Conservation (phyloP, 2,888 invertebrate genomes). For the Oligia fasciuncula region DNA sequence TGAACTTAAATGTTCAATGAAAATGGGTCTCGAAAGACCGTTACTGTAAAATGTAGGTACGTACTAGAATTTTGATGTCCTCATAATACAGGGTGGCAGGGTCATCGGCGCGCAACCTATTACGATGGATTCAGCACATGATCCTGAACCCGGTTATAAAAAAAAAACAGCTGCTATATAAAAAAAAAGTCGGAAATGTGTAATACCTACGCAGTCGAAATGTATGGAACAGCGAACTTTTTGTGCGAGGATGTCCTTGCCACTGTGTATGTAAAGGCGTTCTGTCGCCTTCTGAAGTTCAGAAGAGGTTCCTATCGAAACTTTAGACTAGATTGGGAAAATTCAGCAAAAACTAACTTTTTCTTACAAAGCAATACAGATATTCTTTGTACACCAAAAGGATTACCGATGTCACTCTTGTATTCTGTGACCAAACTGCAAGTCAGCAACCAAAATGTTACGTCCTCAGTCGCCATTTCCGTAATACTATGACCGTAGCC, state of each 20-base stretch:
- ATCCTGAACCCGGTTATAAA: too few relatives aligned
- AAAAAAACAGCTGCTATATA: too few relatives aligned
- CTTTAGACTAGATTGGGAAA: not conserved
- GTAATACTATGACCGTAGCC: not conserved
- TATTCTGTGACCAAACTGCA: not conserved
- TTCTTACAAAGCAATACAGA: too few relatives aligned
- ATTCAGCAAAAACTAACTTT: not conserved
- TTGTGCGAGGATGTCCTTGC: too few relatives aligned
- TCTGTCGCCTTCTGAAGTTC: too few relatives aligned
- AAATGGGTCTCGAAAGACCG: not conserved
- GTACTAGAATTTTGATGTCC: not conserved
- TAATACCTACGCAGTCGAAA: too few relatives aligned
- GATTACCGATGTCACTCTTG: too few relatives aligned
- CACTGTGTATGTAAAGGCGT: not conserved
- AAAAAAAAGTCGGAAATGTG: too few relatives aligned
- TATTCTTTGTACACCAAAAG: not conserved
- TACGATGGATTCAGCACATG: too few relatives aligned
- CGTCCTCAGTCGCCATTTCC: not conserved
- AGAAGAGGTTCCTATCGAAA: not conserved
- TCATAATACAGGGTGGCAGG: not conserved
- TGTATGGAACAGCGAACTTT: too few relatives aligned
- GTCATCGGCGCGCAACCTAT: too few relatives aligned
- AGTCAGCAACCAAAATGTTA: not conserved
- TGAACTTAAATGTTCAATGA: not conserved
- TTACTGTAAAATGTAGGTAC: slow-evolving; percentile 1